Conservation (phyloP, 2,888 invertebrate genomes). For the Cryptocephalus primarius region DNA sequence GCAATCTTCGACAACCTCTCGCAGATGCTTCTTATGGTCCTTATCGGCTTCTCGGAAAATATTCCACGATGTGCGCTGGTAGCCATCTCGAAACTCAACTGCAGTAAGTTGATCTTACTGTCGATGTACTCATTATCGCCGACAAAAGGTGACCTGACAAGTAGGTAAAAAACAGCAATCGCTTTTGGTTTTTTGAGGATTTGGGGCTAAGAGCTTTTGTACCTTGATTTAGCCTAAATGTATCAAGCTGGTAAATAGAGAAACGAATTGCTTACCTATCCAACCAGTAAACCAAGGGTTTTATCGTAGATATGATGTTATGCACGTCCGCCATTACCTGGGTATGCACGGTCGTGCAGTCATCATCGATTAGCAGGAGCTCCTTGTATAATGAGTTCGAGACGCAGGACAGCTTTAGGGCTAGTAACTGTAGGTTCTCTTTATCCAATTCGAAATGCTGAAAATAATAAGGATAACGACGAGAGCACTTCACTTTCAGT, state of each 20-base stretch:
- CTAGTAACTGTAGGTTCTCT: slow-evolving; percentile 85
- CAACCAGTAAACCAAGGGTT: slow-evolving; percentile 83
- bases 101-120: slow-evolving; percentile 60
- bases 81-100: slow-evolving; percentile 75
- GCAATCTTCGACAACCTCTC: slow-evolving; percentile 66
- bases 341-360: slow-evolving; percentile 53
- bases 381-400: slow-evolving; percentile 70
- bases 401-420: slow-evolving; percentile 71
- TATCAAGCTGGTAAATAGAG: too few relatives aligned
- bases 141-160: slow-evolving; percentile 46
- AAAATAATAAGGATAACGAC: slow-evolving; percentile 15
- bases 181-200: too few relatives aligned
- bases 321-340: slow-evolving; percentile 79
- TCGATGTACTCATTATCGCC: slow-evolving; percentile 59
- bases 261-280: slow-evolving; percentile 49
- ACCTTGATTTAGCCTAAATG: too few relatives aligned
- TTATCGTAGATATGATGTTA: slow-evolving; percentile 71
- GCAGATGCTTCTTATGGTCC: slow-evolving; percentile 62
- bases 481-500: not conserved
- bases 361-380: slow-evolving; percentile 44
- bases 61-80: slow-evolving; percentile 84
- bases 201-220: too few relatives aligned
- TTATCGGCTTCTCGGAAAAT: slow-evolving; percentile 77
- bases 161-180: not conserved
- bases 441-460: slow-evolving; percentile 85